A percentile compares a stretch with the other conserved stretches of the same genome.
Conservation (phyloP, 2,113 vertebrate species). For the Thalassoma bifasciatum region DNA sequence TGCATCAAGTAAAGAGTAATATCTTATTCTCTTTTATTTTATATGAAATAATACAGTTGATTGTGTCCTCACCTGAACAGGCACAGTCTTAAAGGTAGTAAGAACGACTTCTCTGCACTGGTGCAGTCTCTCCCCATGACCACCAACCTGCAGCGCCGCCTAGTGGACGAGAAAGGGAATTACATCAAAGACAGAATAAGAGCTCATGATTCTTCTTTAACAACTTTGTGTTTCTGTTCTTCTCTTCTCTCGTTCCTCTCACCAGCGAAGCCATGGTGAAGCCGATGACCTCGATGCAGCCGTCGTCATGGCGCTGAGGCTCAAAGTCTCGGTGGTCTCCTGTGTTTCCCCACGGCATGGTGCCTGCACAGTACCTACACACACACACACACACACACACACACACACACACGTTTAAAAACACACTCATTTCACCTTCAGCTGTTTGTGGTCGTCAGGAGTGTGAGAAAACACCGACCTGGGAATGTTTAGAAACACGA, state of each 20-base stretch:
- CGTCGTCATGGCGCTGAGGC: slow-evolving; percentile 96
- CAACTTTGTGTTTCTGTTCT: neutral
- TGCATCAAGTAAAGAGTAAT: too few species aligned
- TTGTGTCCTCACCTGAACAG: slow-evolving; percentile 94
- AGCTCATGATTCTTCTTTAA: too few species aligned
- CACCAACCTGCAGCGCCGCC: slow-evolving; percentile 97
- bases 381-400: too few species aligned
- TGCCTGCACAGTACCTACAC: slow-evolving; percentile 82
- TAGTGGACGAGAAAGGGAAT: slow-evolving; percentile 62
- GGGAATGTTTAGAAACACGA: slow-evolving; percentile 99
- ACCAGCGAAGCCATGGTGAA: slow-evolving; percentile 99
- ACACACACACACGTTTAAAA: too few species aligned
- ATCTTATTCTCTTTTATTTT: too few species aligned
- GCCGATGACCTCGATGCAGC: slow-evolving; percentile 98
- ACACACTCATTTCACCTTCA: too few species aligned
- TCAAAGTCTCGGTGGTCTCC: slow-evolving; percentile 98
- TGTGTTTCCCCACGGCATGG: slow-evolving; percentile 98
- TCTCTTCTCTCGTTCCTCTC: slow-evolving; percentile 39
- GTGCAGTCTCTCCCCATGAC: slow-evolving; percentile 94
- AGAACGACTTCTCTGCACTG: slow-evolving; percentile 96
- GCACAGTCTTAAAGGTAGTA: slow-evolving; percentile 94
- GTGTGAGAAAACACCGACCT: slow-evolving; percentile 83
- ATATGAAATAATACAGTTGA: too few species aligned
- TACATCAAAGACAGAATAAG: neutral
- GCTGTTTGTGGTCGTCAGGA: too few species aligned